Conservation (phyloP, 92 coral and sea anemone genomes). For the Epizoanthus illoricatus region DNA sequence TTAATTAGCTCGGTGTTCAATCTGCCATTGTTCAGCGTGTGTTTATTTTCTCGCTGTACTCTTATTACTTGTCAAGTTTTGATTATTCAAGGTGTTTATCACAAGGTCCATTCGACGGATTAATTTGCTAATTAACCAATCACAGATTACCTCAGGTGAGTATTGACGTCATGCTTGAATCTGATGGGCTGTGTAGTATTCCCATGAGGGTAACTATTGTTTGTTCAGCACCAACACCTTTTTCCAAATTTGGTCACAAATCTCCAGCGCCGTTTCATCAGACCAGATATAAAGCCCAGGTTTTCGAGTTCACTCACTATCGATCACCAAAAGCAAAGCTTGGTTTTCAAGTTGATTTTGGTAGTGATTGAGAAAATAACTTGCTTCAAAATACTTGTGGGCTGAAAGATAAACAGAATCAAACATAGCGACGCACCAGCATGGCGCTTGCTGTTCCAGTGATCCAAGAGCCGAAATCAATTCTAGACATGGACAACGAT, state of each 20-base stretch:
- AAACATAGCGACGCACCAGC: slow-evolving; percentile 7
- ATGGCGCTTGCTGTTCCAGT: slow-evolving; percentile 94
- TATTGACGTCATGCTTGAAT: slow-evolving; percentile 31
- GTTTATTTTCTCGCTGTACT: slow-evolving; percentile 43
- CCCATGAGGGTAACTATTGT: slow-evolving; percentile 69
- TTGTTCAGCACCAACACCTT: slow-evolving; percentile 45
- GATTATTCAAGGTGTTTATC: slow-evolving; percentile 44
- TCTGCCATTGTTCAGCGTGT: slow-evolving; percentile 46
- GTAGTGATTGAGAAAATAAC: slow-evolving; percentile 5
- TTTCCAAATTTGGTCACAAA: slow-evolving; percentile 42
- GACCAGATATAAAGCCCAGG: slow-evolving; percentile 22
- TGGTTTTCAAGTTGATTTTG: background rate
- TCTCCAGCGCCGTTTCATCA: background rate
- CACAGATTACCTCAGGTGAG: slow-evolving; percentile 13
- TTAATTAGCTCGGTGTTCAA: slow-evolving; percentile 18
- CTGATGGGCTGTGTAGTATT: slow-evolving; percentile 61
- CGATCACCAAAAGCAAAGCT: slow-evolving; percentile 17
- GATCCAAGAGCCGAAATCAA: slow-evolving; percentile 79
- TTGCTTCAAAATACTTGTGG: slow-evolving; percentile 29
- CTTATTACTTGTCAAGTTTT: slow-evolving; percentile 32
- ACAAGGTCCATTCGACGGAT: slow-evolving; percentile 23
- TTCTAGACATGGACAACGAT: slow-evolving; percentile 58
- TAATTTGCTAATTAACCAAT: slow-evolving; percentile 36
- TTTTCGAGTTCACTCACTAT: slow-evolving; percentile 1
- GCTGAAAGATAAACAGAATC: slow-evolving; percentile 33